These are phyloP conservation scores for Gadus macrocephalus DNA, from an alignment of 2,113 vertebrate species.

Conservation along the genomic window DNA sequence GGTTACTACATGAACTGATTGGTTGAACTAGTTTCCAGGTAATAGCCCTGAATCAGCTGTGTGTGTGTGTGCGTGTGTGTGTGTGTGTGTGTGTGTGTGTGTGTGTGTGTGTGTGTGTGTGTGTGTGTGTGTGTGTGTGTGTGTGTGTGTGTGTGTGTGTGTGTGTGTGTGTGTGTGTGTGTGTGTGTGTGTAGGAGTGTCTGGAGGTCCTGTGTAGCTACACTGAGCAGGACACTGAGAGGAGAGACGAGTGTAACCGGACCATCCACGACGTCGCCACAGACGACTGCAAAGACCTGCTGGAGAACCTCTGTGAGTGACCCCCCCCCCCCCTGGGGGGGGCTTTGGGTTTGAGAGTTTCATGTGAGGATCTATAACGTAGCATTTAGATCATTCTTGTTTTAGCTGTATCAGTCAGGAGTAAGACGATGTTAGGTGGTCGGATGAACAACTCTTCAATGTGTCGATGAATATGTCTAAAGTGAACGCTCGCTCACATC, in stretches of 20 bases:
- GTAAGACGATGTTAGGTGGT: no score
- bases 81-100: constrained; percentile 28
- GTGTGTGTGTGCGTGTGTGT: constrained; percentile 20
- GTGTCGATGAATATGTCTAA: no score
- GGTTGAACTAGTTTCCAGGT: no score
- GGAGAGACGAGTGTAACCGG: constrained; percentile 84
- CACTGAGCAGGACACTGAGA: constrained; percentile 85
- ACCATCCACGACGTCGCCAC: constrained; percentile 93
- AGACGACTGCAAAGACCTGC: constrained; percentile 94
- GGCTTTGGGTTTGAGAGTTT: no score
- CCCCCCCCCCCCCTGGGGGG: not conserved
- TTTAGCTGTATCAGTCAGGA: no score
- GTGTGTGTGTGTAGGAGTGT: constrained; percentile 77
- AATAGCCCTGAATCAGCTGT: not conserved
- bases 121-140: constrained; percentile 28
- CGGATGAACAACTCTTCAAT: no score
- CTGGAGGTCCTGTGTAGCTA: constrained; percentile 91
- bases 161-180: constrained; percentile 9
- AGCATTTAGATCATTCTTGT: no score
- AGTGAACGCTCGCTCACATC: no score
- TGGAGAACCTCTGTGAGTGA: constrained; percentile 91
- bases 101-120: constrained; percentile 26
- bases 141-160: constrained; percentile 11
- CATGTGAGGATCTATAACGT: no score
- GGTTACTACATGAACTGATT: no score